Evolutionary conservation across 2,113 vertebrate genomes (phyloP).

Genomic region (Cynocephalus volans): DNA sequence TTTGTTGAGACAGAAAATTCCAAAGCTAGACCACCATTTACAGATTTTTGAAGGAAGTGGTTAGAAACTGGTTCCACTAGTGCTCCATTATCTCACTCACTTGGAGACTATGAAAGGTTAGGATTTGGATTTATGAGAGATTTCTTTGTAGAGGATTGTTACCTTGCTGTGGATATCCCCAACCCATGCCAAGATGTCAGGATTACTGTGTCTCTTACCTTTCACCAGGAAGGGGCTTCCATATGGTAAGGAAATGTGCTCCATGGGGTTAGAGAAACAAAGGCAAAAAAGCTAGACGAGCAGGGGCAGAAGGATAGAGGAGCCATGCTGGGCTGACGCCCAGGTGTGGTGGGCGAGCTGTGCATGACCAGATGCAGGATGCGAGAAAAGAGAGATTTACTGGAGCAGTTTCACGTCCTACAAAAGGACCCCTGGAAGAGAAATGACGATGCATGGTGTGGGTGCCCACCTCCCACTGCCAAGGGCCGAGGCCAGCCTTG

Average conservation of each 20-base stretch:
- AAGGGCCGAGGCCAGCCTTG: background rate
- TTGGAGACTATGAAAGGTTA: background rate
- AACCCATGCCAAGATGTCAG: background rate
- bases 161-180: background rate
- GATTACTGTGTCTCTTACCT: background rate
- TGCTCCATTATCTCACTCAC: background rate
- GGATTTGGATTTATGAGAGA: background rate
- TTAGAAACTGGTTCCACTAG: background rate
- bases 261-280: background rate
- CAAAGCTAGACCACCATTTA: background rate
- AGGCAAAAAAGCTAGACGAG: background rate
- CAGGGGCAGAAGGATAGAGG: background rate
- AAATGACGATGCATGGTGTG: background rate
- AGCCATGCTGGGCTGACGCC: background rate
- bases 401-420: background rate
- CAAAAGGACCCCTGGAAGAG: background rate
- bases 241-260: background rate
- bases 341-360: background rate
- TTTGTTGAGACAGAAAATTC: background rate
- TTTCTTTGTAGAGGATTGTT: background rate
- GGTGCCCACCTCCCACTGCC: background rate
- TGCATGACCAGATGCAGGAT: background rate
- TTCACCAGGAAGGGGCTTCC: background rate
- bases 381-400: background rate
- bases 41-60: conserved; percentile 20